Evolutionary conservation across 2,113 vertebrate species (phyloP).

Genomic region (Actinemys pallida): DNA sequence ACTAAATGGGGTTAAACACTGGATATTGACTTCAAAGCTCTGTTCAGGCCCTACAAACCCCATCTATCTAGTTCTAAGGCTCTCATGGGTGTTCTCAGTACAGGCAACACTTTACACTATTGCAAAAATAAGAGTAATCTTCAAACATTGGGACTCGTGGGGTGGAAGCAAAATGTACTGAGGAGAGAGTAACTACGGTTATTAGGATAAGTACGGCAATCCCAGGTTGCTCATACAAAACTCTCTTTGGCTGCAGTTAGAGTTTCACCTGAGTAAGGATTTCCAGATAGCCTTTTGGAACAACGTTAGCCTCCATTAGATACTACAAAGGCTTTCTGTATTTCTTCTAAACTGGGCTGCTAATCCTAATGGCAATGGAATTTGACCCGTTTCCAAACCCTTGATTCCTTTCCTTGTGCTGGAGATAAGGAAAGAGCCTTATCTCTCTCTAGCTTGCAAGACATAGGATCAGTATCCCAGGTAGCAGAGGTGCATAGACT

Average conservation of each 20-base stretch:
- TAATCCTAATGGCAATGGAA: slow-evolving; percentile 70
- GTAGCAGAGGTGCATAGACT: slow-evolving; percentile 35
- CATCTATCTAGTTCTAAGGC: accelerated
- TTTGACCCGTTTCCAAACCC: slow-evolving; percentile 67
- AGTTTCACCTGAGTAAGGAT: not conserved
- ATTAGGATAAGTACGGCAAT: accelerated
- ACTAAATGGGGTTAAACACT: not conserved
- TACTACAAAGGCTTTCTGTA: not conserved
- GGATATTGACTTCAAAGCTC: not conserved
- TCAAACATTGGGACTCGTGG: not conserved
- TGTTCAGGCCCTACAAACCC: not conserved
- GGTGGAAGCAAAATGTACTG: slow-evolving; percentile 15
- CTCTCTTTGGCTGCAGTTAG: not conserved
- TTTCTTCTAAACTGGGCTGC: slow-evolving; percentile 60
- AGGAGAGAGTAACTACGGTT: not conserved
- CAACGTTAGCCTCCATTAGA: not conserved
- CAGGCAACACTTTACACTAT: not conserved
- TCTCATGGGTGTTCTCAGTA: not conserved
- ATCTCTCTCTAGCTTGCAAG: slow-evolving; percentile 73
- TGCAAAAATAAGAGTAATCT: not conserved
- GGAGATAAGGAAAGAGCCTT: slow-evolving; percentile 77
- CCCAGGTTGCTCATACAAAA: accelerated
- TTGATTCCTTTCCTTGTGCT: slow-evolving; percentile 68
- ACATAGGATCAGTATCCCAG: slow-evolving; percentile 20
- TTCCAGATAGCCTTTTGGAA: slow-evolving; percentile 19